A percentile compares a stretch with the other conserved stretches of the same genome.
Evolutionary conservation across 2,888 invertebrate species (phyloP).

Genomic region (Chelonus formosanus): DNA sequence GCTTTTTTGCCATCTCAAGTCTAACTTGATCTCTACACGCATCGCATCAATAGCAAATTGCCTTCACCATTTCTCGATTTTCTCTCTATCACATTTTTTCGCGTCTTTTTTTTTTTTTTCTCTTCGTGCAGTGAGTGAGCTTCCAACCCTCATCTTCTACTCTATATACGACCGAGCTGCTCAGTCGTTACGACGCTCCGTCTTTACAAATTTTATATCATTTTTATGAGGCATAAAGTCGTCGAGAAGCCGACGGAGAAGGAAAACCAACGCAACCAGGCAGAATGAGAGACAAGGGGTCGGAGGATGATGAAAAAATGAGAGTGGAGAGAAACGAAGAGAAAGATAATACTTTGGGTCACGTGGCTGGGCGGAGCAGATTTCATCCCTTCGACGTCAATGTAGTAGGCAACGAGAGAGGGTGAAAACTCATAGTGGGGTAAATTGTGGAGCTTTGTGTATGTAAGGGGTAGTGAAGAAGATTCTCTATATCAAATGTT

Average conservation of each 20-base stretch:
- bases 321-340: slow-evolving; percentile 25
- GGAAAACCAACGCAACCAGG: slow-evolving; percentile 38
- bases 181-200: slow-evolving; percentile 59
- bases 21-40: slow-evolving; percentile 26
- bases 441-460: slow-evolving; percentile 24
- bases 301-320: slow-evolving; percentile 21
- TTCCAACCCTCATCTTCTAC: slow-evolving; percentile 47
- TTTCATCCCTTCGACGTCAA: slow-evolving; percentile 46
- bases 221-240: slow-evolving; percentile 65
- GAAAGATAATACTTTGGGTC: slow-evolving; percentile 44
- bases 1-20: slow-evolving; percentile 25
- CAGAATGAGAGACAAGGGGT: slow-evolving; percentile 10
- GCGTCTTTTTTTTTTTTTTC: slow-evolving; percentile 19
- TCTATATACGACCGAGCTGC: slow-evolving; percentile 55
- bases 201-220: slow-evolving; percentile 65
- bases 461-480: slow-evolving; percentile 26
- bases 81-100: slow-evolving; percentile 7
- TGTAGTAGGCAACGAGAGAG: slow-evolving; percentile 32
- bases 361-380: slow-evolving; percentile 59
- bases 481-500: slow-evolving; percentile 4
- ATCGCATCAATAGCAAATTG: not conserved
- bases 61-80: slow-evolving; percentile 30
- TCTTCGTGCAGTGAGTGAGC: slow-evolving; percentile 23
- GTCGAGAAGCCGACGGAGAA: slow-evolving; percentile 56
- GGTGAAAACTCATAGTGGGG: slow-evolving; percentile 37